phyloP scores from a whole-genome alignment of 1,140 invertebrate species.

The Hermatobates lingyangjiaoensis region DNA sequence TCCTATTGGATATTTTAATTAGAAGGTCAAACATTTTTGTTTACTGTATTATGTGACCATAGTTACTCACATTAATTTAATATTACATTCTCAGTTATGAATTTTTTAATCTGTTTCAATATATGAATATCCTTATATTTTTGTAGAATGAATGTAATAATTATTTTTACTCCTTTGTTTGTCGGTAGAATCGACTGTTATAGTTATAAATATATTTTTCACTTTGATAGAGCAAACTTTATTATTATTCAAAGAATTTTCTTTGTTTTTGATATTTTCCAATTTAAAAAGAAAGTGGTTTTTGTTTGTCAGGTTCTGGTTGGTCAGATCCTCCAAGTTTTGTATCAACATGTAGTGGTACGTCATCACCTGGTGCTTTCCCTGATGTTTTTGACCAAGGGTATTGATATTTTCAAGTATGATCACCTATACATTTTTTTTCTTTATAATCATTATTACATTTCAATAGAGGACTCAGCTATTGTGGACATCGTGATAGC shows the following conservation, averaged over 20 bases:
- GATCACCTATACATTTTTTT: not conserved
- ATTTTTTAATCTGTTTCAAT: no score
- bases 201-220: not conserved
- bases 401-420: constrained; percentile 12
- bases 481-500: constrained; percentile 14
- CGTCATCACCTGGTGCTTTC: constrained; percentile 42
- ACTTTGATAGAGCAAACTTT: not conserved
- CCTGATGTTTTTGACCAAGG: constrained; percentile 27
- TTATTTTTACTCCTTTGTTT: not conserved
- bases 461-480: not conserved
- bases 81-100: no score
- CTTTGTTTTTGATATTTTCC: not conserved
- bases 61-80: no score
- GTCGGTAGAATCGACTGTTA: not conserved
- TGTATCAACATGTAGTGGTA: constrained; percentile 39
- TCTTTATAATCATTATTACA: not conserved
- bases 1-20: no score
- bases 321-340: constrained; percentile 40
- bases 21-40: no score
- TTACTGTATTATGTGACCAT: no score
- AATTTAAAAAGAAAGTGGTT: not conserved
- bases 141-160: not conserved
- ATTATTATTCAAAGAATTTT: not conserved
- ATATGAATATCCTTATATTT: not conserved
- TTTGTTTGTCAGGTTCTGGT: constrained; percentile 17